Evolutionary conservation across 2,888 invertebrate genomes (phyloP).

Genomic region (Xestia ashworthii): DNA sequence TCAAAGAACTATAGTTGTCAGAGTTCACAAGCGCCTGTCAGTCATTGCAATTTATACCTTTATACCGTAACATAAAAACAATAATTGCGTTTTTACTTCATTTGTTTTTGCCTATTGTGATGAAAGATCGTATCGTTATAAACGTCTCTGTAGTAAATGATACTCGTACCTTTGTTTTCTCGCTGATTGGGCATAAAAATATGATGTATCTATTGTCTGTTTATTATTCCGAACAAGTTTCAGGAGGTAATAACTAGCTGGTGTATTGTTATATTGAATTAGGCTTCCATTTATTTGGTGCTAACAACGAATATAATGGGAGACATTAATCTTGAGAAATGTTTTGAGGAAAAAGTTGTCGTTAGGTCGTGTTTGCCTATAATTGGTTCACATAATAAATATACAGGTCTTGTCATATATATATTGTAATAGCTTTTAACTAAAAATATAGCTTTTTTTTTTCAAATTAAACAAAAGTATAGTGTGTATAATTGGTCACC

Average conservation of each 20-base stretch:
- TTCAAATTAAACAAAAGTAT: no score
- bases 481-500: no score
- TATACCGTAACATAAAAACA: neutral
- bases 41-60: neutral
- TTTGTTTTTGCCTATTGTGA: neutral
- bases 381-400: neutral
- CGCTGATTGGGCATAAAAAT: conserved; percentile 56
- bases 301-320: conserved; percentile 4
- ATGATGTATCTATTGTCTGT: conserved; percentile 21
- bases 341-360: neutral
- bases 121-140: conserved; percentile 20
- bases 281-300: conserved; percentile 15
- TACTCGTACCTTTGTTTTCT: conserved; percentile 46
- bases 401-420: neutral
- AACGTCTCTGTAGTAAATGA: conserved; percentile 6
- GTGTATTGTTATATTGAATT: conserved; percentile 36
- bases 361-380: neutral
- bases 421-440: neutral
- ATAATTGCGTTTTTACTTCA: neutral
- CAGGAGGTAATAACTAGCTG: conserved; percentile 10
- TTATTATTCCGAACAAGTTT: conserved; percentile 49
- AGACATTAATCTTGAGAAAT: neutral
- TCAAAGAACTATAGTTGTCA: conserved; percentile 3
- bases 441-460: neutral
- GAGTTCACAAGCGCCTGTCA: neutral